These are phyloP conservation scores for Lepilemur ruficaudatus DNA, from an alignment of 2,797 vertebrate genomes.

Conservation along the genomic window DNA sequence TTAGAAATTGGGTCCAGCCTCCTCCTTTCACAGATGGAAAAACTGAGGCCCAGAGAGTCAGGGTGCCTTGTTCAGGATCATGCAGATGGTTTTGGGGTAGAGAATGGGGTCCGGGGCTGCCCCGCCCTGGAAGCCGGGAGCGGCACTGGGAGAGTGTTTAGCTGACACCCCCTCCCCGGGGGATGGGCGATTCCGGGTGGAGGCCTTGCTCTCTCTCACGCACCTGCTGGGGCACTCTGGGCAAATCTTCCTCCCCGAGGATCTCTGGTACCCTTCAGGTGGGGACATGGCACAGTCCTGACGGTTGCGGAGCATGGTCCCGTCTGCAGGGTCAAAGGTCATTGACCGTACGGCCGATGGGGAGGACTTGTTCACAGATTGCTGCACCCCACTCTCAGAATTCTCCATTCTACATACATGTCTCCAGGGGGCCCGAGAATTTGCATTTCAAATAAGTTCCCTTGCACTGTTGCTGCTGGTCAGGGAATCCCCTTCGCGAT, in stretches of 20 bases:
- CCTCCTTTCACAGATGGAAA: not conserved
- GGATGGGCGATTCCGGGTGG: rapidly evolving
- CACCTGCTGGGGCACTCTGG: not conserved
- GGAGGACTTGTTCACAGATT: too few species aligned
- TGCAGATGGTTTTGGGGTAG: rapidly evolving
- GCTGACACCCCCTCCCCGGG: not conserved
- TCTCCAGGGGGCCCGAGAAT: not conserved
- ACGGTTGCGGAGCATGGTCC: not conserved
- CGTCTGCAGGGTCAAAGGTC: not conserved
- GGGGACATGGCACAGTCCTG: too few species aligned
- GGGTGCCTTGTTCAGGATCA: not conserved
- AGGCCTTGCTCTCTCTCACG: not conserved
- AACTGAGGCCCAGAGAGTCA: not conserved
- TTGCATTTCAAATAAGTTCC: not conserved
- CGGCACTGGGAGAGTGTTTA: not conserved
- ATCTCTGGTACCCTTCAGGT: rapidly evolving
- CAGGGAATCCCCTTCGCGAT: not conserved
- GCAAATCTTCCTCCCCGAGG: not conserved
- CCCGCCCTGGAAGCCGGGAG: not conserved
- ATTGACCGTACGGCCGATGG: not conserved
- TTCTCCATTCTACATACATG: not conserved
- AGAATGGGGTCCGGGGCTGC: too few species aligned
- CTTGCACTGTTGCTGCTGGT: not conserved
- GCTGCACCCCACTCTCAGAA: not conserved
- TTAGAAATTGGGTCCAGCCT: not conserved